These are phyloP conservation scores for Nyleta sp. DNA, from an alignment of 2,888 invertebrate genomes.

Conservation along the genomic window DNA sequence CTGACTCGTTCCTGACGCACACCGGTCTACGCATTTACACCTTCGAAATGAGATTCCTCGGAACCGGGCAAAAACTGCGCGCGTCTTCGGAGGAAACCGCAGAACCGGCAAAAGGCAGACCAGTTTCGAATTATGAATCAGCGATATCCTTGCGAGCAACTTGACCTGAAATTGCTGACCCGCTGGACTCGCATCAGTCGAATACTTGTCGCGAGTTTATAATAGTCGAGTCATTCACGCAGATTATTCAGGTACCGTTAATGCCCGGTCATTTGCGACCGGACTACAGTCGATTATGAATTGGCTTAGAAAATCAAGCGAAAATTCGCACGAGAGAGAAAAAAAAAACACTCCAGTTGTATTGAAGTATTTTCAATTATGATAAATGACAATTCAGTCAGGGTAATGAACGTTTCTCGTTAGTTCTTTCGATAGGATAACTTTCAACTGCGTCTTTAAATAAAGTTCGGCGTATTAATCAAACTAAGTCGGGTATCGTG, in stretches of 20 bases:
- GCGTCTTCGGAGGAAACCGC: background rate
- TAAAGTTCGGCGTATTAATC: too few relatives aligned
- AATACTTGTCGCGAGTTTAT: constrained; percentile 45
- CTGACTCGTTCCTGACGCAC: constrained; percentile 26
- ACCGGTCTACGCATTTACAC: constrained; percentile 6
- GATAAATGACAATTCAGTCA: too few relatives aligned
- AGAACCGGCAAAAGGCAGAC: constrained; percentile 16
- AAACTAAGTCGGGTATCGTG: too few relatives aligned
- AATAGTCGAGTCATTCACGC: constrained; percentile 43
- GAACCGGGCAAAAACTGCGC: background rate
- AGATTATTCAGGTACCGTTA: constrained; percentile 46
- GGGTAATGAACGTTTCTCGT: too few relatives aligned
- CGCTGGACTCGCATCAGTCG: constrained; percentile 61
- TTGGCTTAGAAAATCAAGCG: background rate
- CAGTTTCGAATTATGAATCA: constrained; percentile 59
- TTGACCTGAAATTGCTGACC: constrained; percentile 70
- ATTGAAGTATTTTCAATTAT: too few relatives aligned
- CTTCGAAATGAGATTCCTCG: constrained; percentile 13
- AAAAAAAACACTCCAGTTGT: too few relatives aligned
- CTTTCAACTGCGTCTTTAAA: too few relatives aligned
- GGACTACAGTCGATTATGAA: constrained; percentile 28
- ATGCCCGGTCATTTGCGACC: constrained; percentile 31
- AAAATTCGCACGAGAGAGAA: background rate
- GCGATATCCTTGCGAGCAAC: constrained; percentile 57
- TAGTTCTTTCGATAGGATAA: too few relatives aligned